Evolutionary conservation across 1,140 invertebrate genomes (phyloP).

Genomic region (Cataglyphis hispanica): DNA sequence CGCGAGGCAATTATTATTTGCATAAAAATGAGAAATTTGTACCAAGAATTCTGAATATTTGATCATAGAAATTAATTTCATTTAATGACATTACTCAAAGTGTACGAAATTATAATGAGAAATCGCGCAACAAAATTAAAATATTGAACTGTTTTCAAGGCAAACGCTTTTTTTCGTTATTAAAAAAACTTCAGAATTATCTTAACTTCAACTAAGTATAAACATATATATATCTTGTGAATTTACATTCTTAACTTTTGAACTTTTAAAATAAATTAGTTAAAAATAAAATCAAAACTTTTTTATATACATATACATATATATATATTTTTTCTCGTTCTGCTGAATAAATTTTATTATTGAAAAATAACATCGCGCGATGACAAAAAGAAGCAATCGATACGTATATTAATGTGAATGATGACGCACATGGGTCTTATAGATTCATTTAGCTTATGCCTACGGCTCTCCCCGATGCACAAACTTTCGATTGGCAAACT

Average conservation of each 20-base stretch:
- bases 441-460: constrained; percentile 58
- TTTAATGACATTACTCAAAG: constrained; percentile 34
- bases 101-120: constrained; percentile 25
- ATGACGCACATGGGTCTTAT: constrained; percentile 43
- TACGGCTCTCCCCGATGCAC: constrained; percentile 3
- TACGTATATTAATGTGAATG: constrained; percentile 20
- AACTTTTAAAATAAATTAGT: not conserved
- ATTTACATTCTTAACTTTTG: not conserved
- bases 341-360: not conserved
- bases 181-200: constrained; percentile 19
- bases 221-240: not conserved
- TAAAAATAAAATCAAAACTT: not conserved
- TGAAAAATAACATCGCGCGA: not conserved
- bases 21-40: constrained; percentile 46
- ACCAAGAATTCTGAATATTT: constrained; percentile 16
- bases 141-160: not conserved
- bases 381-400: constrained; percentile 17
- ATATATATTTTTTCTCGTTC: not conserved
- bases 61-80: constrained; percentile 32
- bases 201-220: not conserved
- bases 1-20: constrained; percentile 25
- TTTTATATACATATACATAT: not conserved
- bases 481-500: constrained; percentile 39
- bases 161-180: not conserved
- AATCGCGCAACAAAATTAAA: constrained; percentile 11